These are phyloP conservation scores for Liolophura sinensis DNA, from an alignment of 1,140 invertebrate genomes.

Conservation along the genomic window DNA sequence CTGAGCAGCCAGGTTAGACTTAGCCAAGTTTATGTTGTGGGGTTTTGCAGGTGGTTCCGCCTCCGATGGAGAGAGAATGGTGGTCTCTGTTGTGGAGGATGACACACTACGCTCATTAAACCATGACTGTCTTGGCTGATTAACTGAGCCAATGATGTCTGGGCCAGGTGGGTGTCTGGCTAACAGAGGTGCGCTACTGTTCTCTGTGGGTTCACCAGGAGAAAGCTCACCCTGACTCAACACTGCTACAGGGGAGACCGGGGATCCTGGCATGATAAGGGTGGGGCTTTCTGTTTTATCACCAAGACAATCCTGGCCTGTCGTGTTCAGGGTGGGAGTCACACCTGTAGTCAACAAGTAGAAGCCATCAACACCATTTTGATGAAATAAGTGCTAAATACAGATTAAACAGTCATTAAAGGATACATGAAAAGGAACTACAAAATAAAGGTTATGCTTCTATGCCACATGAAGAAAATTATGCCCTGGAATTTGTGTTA, in stretches of 20 bases:
- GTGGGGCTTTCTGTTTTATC: too few species aligned
- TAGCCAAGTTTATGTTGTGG: slow-evolving; percentile 40
- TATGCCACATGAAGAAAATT: too few species aligned
- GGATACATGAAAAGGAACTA: too few species aligned
- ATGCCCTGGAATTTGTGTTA: too few species aligned
- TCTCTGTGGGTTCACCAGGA: slow-evolving; percentile 11
- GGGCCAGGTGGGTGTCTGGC: background rate
- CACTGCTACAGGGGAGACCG: background rate
- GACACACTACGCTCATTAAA: slow-evolving; percentile 23
- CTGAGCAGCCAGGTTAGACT: slow-evolving; percentile 60
- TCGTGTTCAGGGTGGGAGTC: background rate
- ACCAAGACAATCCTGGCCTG: too few species aligned
- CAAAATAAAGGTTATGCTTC: too few species aligned
- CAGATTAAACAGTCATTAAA: too few species aligned
- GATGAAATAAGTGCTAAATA: too few species aligned
- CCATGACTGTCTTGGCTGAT: background rate
- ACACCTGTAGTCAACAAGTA: slow-evolving; percentile 1
- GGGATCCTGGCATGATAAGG: background rate
- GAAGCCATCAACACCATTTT: background rate
- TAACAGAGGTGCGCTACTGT: slow-evolving; percentile 23
- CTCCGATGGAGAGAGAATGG: slow-evolving; percentile 56
- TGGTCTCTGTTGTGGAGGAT: slow-evolving; percentile 57
- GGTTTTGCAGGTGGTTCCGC: slow-evolving; percentile 33
- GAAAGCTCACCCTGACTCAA: background rate
- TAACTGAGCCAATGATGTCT: background rate